A percentile compares a stretch with the other conserved stretches of the same genome.
Evolutionary conservation across 2,113 vertebrate genomes (phyloP).

Genomic region (Brachyistius frenatus): DNA sequence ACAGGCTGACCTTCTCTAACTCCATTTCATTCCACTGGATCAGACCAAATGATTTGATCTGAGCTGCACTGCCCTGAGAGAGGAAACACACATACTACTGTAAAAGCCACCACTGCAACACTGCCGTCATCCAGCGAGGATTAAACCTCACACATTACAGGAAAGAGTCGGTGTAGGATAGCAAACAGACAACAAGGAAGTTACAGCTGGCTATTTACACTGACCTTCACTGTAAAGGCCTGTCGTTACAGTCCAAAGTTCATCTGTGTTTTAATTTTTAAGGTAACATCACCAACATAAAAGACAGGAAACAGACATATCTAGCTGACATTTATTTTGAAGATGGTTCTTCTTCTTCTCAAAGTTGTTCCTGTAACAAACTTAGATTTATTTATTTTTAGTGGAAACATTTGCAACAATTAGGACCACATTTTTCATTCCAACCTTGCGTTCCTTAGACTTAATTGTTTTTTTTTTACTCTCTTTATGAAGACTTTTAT

Average conservation of each 20-base stretch:
- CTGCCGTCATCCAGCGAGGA: conserved; percentile 33
- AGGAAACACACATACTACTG: conserved; percentile 22
- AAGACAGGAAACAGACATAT: not conserved
- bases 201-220: not conserved
- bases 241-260: not conserved
- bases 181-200: not conserved
- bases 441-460: too few relatives aligned
- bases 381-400: too few relatives aligned
- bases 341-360: too few relatives aligned
- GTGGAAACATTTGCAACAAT: too few relatives aligned
- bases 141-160: not conserved
- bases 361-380: too few relatives aligned
- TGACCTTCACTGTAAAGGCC: conserved; percentile 7
- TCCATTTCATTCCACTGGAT: conserved; percentile 65
- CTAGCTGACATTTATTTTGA: not conserved
- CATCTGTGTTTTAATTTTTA: not conserved
- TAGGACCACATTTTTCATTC: too few relatives aligned
- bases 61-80: conserved; percentile 30
- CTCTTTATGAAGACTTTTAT: too few relatives aligned
- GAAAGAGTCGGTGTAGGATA: not conserved
- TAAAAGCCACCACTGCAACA: conserved; percentile 1
- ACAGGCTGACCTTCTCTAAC: conserved; percentile 72
- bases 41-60: conserved; percentile 68
- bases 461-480: too few relatives aligned
- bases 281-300: not conserved